Percentiles rank a stretch among this genome's conserved stretches.
Conservation (phyloP, 2,888 invertebrate species). For the Thymelicus acteon region DNA sequence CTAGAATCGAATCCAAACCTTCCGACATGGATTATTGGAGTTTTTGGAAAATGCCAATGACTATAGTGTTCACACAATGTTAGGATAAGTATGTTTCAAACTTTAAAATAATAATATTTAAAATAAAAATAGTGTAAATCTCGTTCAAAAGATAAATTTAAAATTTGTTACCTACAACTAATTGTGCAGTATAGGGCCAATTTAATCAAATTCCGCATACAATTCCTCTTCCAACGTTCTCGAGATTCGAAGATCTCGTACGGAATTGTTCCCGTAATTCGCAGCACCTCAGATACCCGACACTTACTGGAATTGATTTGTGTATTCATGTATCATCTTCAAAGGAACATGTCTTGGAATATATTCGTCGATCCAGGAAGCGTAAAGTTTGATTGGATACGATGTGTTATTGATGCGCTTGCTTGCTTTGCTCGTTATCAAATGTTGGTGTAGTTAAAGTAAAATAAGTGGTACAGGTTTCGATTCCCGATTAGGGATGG, state of each 20-base stretch:
- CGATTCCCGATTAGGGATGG: too few relatives aligned
- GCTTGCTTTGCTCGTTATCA: not conserved
- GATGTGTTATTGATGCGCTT: not conserved
- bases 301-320: conserved; percentile 31
- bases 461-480: too few relatives aligned
- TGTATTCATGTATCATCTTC: conserved; percentile 34
- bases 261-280: conserved; percentile 9
- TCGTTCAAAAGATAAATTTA: too few relatives aligned
- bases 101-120: too few relatives aligned
- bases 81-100: too few relatives aligned
- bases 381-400: conserved; percentile 65
- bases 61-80: too few relatives aligned
- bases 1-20: too few relatives aligned
- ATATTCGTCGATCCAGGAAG: conserved; percentile 43
- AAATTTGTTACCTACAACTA: not conserved
- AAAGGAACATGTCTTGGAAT: conserved; percentile 29
- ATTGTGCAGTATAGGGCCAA: not conserved
- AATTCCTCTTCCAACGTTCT: not conserved
- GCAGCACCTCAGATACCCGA: conserved; percentile 16
- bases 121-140: too few relatives aligned
- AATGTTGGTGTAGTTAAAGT: too few relatives aligned
- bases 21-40: too few relatives aligned
- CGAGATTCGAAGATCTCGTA: not conserved
- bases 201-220: not conserved
- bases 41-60: not conserved